phyloP scores from a whole-genome alignment of 92 coral and sea anemone genomes.

The Heliopora coerulea region DNA sequence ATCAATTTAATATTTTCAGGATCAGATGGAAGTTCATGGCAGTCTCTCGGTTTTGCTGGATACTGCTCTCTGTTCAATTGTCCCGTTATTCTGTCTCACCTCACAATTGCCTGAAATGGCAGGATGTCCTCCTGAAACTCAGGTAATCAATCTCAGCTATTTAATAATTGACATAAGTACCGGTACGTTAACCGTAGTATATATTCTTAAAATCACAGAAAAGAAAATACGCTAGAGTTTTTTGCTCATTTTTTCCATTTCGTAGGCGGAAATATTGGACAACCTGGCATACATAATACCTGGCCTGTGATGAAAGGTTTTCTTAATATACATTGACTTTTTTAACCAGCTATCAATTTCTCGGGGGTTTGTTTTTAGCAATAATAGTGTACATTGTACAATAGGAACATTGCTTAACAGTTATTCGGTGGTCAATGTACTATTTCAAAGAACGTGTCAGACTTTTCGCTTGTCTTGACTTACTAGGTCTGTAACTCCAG shows the following conservation, averaged over 20 bases:
- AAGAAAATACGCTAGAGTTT: too few relatives aligned
- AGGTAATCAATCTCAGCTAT: conserved; percentile 50
- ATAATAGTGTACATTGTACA: too few relatives aligned
- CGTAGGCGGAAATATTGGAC: conserved; percentile 75
- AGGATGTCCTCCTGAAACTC: conserved; percentile 71
- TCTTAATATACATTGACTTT: not conserved
- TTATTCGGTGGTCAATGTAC: too few relatives aligned
- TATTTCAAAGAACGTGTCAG: too few relatives aligned
- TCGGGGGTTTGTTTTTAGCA: not conserved
- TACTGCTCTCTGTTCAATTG: conserved; percentile 87
- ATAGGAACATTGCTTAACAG: too few relatives aligned
- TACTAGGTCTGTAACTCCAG: too few relatives aligned
- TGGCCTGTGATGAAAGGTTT: conserved; percentile 61
- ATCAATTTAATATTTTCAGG: conserved; percentile 39
- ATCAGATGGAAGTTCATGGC: conserved; percentile 93
- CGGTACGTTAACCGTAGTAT: too few relatives aligned
- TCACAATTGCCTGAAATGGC: conserved; percentile 83
- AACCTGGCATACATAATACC: conserved; percentile 94
- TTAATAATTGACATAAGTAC: too few relatives aligned
- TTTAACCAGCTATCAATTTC: not conserved
- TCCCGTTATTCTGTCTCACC: conserved; percentile 79
- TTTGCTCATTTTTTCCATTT: not conserved
- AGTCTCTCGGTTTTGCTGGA: conserved; percentile 85
- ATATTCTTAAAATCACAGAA: too few relatives aligned
- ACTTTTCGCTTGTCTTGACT: too few relatives aligned